A percentile compares a stretch with the other conserved stretches of the same genome.
Evolutionary conservation across 2,113 vertebrate species (phyloP).

Genomic region (Lepidothrix coronata): DNA sequence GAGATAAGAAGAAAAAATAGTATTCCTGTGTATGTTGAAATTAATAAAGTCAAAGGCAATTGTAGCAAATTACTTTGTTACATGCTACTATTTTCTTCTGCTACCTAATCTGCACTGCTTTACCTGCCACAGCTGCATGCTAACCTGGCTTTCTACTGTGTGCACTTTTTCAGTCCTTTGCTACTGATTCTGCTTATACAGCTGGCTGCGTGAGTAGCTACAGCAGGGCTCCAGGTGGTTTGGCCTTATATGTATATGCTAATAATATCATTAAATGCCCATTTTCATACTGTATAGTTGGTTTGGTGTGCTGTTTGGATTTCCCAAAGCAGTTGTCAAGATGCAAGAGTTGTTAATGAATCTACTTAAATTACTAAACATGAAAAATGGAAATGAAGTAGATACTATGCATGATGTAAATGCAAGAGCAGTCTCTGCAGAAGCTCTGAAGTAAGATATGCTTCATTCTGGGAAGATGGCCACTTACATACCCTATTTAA

Average conservation of each 20-base stretch:
- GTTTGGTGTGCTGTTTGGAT: background rate
- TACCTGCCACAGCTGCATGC: constrained; percentile 37
- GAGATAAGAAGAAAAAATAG: background rate
- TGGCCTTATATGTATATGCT: background rate
- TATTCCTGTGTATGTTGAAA: background rate
- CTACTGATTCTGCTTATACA: constrained; percentile 28
- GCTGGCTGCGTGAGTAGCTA: background rate
- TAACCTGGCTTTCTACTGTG: constrained; percentile 18
- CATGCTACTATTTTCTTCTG: background rate
- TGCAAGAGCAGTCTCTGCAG: background rate
- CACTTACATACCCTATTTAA: background rate
- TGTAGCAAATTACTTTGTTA: background rate
- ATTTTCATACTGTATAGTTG: background rate
- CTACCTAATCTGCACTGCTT: constrained; percentile 4
- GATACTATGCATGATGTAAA: background rate
- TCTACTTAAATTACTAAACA: background rate
- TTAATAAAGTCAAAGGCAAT: background rate
- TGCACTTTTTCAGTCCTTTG: constrained; percentile 5
- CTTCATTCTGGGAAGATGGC: background rate
- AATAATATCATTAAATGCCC: background rate
- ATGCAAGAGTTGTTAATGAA: background rate
- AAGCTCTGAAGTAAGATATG: background rate
- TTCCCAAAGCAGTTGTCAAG: background rate
- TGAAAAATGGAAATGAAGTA: background rate
- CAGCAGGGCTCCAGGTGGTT: background rate